Conservation (phyloP, 2,113 vertebrate genomes). For the Gyps fulvus region DNA sequence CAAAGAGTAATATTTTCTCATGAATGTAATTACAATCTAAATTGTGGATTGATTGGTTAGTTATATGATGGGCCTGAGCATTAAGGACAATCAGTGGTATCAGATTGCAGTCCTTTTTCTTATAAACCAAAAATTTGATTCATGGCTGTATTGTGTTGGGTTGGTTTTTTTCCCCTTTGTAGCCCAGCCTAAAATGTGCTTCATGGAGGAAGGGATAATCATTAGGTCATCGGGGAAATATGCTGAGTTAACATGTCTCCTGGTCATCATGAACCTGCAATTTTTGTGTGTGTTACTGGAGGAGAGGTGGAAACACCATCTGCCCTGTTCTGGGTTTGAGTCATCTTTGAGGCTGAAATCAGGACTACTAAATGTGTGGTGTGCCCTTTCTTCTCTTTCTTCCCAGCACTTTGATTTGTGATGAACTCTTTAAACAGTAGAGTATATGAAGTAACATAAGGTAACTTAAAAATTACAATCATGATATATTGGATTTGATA, state of each 20-base stretch:
- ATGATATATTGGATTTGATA: not conserved
- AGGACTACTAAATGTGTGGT: rapidly evolving
- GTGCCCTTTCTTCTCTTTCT: not conserved
- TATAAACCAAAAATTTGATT: not conserved
- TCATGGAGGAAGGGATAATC: not conserved
- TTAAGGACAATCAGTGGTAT: not conserved
- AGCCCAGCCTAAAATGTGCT: not conserved
- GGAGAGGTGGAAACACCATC: not conserved
- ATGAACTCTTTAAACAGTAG: not conserved
- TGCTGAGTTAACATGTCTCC: rapidly evolving
- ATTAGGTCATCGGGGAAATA: not conserved
- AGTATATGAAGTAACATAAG: not conserved
- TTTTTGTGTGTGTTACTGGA: not conserved
- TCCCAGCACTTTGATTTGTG: not conserved
- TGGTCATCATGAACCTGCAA: not conserved
- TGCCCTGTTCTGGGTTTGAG: not conserved
- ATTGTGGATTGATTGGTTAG: not conserved
- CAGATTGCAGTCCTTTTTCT: not conserved
- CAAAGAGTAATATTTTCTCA: not conserved
- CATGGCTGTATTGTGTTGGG: not conserved
- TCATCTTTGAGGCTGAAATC: not conserved
- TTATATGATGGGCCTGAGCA: not conserved
- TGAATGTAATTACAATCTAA: rapidly evolving
- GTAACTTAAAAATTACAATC: not conserved
- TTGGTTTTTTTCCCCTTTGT: not conserved